Evolutionary conservation across 2,797 vertebrate genomes (phyloP).

Genomic region (Syngnathus rostellatus): DNA sequence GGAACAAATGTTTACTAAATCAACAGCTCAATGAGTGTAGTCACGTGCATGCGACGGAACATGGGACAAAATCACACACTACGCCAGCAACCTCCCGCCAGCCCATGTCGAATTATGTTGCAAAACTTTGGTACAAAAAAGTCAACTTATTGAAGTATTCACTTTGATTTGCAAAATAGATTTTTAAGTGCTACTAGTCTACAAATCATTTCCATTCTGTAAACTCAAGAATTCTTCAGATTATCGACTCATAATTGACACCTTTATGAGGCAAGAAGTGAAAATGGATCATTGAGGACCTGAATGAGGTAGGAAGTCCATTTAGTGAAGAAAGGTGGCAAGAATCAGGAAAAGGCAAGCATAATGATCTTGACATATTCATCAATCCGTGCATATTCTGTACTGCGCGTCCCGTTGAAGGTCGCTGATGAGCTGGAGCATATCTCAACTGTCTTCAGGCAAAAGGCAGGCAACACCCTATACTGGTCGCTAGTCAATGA

Average conservation of each 20-base stretch:
- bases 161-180: background rate
- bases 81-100: background rate
- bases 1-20: conserved; percentile 59
- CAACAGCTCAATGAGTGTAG: conserved; percentile 22
- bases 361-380: background rate
- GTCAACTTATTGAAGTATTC: background rate
- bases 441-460: background rate
- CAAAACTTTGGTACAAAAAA: background rate
- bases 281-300: background rate
- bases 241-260: background rate
- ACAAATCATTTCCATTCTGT: background rate
- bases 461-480: background rate
- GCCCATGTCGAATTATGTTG: background rate
- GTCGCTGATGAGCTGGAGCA: background rate
- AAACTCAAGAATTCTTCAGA: background rate
- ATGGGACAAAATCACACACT: background rate
- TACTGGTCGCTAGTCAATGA: background rate
- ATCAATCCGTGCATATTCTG: background rate
- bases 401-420: background rate
- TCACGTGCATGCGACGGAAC: background rate
- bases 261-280: background rate
- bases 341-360: background rate
- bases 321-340: background rate
- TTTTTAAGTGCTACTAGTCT: background rate
- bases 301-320: background rate